phyloP scores from a whole-genome alignment of 2,113 vertebrate genomes.

The Numida meleagris region DNA sequence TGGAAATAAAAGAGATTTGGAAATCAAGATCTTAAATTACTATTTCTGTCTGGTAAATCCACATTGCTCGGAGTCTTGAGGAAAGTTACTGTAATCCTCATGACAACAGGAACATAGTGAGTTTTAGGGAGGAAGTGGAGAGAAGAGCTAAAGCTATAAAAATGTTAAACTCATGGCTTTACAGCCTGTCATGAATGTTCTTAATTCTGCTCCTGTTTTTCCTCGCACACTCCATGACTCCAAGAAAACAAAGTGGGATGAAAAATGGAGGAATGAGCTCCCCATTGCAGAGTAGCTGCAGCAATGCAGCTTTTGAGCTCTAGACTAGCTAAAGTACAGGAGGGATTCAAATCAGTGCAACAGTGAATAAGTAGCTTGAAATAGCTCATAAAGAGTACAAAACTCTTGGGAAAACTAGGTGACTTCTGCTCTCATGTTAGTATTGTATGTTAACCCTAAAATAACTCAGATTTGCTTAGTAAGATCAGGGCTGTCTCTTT shows the following conservation, averaged over 20 bases:
- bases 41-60: conserved; percentile 29
- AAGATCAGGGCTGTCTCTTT: not conserved
- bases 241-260: not conserved
- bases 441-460: not conserved
- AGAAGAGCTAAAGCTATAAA: conserved; percentile 27
- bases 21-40: not conserved
- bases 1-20: not conserved
- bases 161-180: not conserved
- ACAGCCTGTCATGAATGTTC: not conserved
- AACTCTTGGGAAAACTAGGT: not conserved
- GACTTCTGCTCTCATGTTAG: not conserved
- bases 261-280: not conserved
- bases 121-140: not conserved
- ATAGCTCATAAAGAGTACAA: not conserved
- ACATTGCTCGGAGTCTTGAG: not conserved
- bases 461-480: not conserved
- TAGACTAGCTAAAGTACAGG: not conserved
- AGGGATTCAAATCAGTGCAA: not conserved
- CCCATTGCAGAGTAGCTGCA: not conserved
- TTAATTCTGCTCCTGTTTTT: not conserved
- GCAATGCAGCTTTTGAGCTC: not conserved
- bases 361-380: rapidly evolving
- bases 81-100: conserved; percentile 6
- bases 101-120: not conserved
- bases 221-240: not conserved